Evolutionary conservation across 2,797 vertebrate species (phyloP), one percentile per base, ranked within the genome.

Genomic region (Sebastes cheni): DNA sequence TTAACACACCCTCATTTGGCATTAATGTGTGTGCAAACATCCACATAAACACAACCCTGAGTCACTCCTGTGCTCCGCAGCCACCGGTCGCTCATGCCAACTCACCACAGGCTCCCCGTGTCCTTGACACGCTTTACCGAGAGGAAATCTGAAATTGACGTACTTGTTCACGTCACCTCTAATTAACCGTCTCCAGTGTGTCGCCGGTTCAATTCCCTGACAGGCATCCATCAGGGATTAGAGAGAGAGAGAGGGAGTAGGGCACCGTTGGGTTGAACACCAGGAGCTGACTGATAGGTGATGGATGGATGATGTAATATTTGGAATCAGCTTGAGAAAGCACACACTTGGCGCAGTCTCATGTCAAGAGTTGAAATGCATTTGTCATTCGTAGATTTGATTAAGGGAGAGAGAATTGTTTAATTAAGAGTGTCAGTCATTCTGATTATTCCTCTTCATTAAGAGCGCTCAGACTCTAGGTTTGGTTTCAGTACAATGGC

Each of bases 101-200:
- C 86, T 87, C 88, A 83, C 81, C 75, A 34, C 85, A 23, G 75
- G 36, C 58, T 72, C 77, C 61, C 61, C 2, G 74, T 67, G 92
- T 91, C 93, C 94, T 95, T 95, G 95, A 94, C 93, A 95, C 82
- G 88, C 89, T 93, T 52, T 90, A 90, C 78, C 73, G 65, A 90
- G 87, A 89, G 78, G 79, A 89, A 82, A 82, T 88, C 80, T 60
- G 86, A 86, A 92, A 93, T 82, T 91, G 91, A 93, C 81, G 80
- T 36, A 65, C 88, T 90, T 74, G 82, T 77, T 89, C 85, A 39
- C 70, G 89, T 93, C 92, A 85, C 89, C 91, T 92, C 92, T 88
- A 93, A 94, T 94, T 94, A 95, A 92, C 76, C 39, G 61, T 86
- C 88, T 90, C 84, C 61, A 14, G 79, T 80, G 89, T 91, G 90